Percentiles rank a stretch among this genome's conserved stretches.
phyloP scores from a whole-genome alignment of 2,888 invertebrate species.

The Anticlea derivata region DNA sequence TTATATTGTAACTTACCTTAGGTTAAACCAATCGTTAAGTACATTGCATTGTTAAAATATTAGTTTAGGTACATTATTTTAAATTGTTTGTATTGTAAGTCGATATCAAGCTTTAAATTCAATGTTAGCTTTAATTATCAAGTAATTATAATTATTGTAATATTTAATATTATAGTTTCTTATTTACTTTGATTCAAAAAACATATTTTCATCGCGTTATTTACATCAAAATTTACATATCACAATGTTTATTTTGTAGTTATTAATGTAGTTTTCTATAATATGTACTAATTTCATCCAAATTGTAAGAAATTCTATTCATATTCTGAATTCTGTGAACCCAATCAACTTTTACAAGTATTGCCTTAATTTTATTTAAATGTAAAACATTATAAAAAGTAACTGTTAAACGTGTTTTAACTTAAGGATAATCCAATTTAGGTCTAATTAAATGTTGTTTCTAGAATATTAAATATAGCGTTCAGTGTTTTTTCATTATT shows the following conservation, averaged over 20 bases:
- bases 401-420: constrained; percentile 32
- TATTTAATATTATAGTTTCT: constrained; percentile 49
- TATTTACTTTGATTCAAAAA: constrained; percentile 33
- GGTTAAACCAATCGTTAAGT: constrained; percentile 28
- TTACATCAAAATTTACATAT: constrained; percentile 48
- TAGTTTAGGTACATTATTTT: constrained; percentile 28
- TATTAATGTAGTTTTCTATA: constrained; percentile 21
- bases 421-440: constrained; percentile 53
- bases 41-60: constrained; percentile 21
- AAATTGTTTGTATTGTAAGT: constrained; percentile 56
- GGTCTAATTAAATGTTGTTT: constrained; percentile 77
- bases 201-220: constrained; percentile 34
- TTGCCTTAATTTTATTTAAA: constrained; percentile 45
- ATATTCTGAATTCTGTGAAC: neutral
- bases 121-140: constrained; percentile 81
- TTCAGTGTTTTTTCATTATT: constrained; percentile 71
- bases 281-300: constrained; percentile 2
- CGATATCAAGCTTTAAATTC: constrained; percentile 81
- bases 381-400: constrained; percentile 42
- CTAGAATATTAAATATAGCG: constrained; percentile 78
- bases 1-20: constrained; percentile 19
- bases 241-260: constrained; percentile 40
- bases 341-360: constrained; percentile 34
- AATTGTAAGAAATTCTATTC: neutral
- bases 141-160: constrained; percentile 58